phyloP scores from a whole-genome alignment of 2,888 invertebrate genomes.

The Julus scandinavius region DNA sequence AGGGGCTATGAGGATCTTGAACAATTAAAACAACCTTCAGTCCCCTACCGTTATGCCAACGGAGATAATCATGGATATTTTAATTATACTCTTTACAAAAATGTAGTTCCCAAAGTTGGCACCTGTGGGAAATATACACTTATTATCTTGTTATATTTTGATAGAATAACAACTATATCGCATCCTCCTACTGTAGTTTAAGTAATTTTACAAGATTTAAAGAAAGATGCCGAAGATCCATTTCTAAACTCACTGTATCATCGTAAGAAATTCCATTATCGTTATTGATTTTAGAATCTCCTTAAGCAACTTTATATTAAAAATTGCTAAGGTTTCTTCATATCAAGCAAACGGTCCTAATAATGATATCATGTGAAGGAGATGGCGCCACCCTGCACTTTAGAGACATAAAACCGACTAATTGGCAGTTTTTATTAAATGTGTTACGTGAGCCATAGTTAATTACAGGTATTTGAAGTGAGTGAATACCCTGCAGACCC shows the following conservation, averaged over 20 bases:
- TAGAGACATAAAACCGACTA: not conserved
- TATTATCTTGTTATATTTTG: not conserved
- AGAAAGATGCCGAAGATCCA: not conserved
- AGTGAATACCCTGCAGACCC: not conserved
- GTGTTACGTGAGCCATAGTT: not conserved
- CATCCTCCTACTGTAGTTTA: not conserved
- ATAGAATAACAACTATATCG: not conserved
- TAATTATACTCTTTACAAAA: not conserved
- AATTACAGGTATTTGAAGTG: not conserved
- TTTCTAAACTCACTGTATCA: not conserved
- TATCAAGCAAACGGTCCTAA: not conserved
- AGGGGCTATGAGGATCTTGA: not conserved
- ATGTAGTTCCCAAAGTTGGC: not conserved
- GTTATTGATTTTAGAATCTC: too few relatives aligned
- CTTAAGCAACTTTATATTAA: not conserved
- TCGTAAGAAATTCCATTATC: too few relatives aligned
- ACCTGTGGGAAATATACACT: not conserved
- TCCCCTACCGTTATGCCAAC: not conserved
- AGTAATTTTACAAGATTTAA: conserved; percentile 2
- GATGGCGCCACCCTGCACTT: not conserved
- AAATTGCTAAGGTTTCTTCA: not conserved
- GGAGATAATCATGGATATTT: not conserved
- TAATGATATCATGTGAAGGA: not conserved
- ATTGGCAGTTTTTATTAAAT: conserved; percentile 14
- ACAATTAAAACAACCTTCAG: not conserved